Evolutionary conservation across 2,888 invertebrate genomes (phyloP), one percentile per base, ranked within the genome.

Genomic region (Tiliacea citrago): DNA sequence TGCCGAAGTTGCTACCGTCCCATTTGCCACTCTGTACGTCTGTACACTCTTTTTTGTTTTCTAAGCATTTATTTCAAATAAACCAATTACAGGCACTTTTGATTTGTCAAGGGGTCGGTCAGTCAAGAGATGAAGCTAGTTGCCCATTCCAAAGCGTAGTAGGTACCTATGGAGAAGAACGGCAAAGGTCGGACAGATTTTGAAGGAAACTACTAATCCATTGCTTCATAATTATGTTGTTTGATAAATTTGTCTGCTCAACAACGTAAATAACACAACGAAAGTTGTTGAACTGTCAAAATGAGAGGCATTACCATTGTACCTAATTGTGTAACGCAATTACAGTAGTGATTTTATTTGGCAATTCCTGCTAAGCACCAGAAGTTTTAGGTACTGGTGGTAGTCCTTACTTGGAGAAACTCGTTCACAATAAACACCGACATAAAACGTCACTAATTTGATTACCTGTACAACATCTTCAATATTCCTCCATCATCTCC

Each of bases 381-480:
- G 5, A 69, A 65, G 10, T 24, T 21, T 6, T 51, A 13, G 18
- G 13, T 35, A 21, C 13, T 65, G 16, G 21, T 21, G 7, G 21
- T n/a, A 13, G 13, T 35, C 16, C 21, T 45, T 18, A n/a, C 42
- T 29, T 65, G 21, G 1, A 49, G 7, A 29, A 29, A 29, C 21
- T 62, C 35, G 7, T n/a, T 9, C 47, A 47, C 16, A 21, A 21
- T 51, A 49, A 5, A 45, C 5, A 6, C 4, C 12, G 24, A 2
- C 29, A 21, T 8, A 60, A 60, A 42, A 9, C n/a, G 47, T 3
- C 35, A n/a, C 4, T 57, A 58, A 58, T 45, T 57, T 13, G 51
- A 66, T 62, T 51, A 55, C 16, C 42, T 9, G 42, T 0, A 65
- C 74, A 72, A 49, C 45, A 47, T 79, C 73, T 29, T 53, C 35